These are phyloP conservation scores for Xestia c-nigrum DNA, from an alignment of 2,888 invertebrate species.

Conservation along the genomic window DNA sequence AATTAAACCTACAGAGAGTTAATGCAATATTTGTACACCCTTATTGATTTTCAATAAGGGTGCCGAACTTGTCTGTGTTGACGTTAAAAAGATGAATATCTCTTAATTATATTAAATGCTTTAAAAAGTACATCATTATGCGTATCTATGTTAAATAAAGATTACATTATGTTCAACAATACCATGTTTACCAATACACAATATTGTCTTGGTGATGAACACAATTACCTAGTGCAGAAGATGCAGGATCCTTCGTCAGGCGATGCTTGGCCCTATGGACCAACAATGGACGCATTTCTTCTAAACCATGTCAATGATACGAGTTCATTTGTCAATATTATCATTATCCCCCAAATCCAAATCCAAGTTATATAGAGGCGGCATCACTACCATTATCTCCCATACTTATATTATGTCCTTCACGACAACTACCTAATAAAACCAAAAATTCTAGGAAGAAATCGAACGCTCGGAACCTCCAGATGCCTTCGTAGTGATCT, in stretches of 20 bases:
- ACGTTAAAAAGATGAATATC: not conserved
- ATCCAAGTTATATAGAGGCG: too few relatives aligned
- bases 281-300: too few relatives aligned
- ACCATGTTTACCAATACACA: not conserved
- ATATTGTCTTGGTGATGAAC: not conserved
- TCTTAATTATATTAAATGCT: not conserved
- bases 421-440: slow-evolving; percentile 20
- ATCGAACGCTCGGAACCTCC: slow-evolving; percentile 93
- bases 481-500: slow-evolving; percentile 97
- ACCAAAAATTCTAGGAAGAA: slow-evolving; percentile 91
- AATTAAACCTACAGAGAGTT: not conserved
- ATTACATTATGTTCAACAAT: not conserved
- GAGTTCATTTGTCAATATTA: too few relatives aligned
- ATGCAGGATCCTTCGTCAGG: too few relatives aligned
- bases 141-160: not conserved
- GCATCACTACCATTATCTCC: not conserved
- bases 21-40: too few relatives aligned
- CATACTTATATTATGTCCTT: not conserved
- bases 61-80: not conserved
- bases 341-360: too few relatives aligned
- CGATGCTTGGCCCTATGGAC: too few relatives aligned
- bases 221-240: not conserved
- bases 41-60: slow-evolving; percentile 4
- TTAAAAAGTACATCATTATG: too few relatives aligned
- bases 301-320: too few relatives aligned